These are phyloP conservation scores for Plusia festucae DNA, from an alignment of 2,888 invertebrate species.

Conservation along the genomic window DNA sequence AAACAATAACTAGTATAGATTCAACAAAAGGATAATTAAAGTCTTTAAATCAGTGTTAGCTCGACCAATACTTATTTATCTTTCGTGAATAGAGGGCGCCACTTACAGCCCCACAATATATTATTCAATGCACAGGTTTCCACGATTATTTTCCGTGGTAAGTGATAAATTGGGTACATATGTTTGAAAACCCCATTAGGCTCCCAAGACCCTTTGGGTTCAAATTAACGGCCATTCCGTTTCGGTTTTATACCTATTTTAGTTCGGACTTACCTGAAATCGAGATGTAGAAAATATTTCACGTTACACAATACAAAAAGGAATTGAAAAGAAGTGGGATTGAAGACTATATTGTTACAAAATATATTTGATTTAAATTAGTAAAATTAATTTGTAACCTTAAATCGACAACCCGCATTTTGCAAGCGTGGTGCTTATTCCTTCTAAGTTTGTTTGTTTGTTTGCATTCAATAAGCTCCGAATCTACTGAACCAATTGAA, in stretches of 20 bases:
- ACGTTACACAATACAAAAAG: no score
- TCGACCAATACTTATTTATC: constrained; percentile 9
- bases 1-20: no score
- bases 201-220: constrained; percentile 34
- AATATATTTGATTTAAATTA: no score
- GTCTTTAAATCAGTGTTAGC: neutral
- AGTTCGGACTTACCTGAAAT: constrained; percentile 6
- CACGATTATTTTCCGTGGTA: constrained; percentile 48
- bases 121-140: constrained; percentile 44
- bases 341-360: no score
- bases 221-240: constrained; percentile 45
- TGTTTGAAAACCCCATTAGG: constrained; percentile 53
- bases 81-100: constrained; percentile 41
- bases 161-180: constrained; percentile 53
- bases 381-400: no score
- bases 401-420: no score
- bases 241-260: constrained; percentile 38
- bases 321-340: no score
- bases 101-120: constrained; percentile 26
- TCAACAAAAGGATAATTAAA: neutral
- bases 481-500: no score
- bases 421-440: no score
- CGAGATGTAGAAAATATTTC: neutral
- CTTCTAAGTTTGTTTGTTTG: no score
- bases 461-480: no score